Evolutionary conservation across 2,113 vertebrate species (phyloP).

Genomic region (Plotosus lineatus): DNA sequence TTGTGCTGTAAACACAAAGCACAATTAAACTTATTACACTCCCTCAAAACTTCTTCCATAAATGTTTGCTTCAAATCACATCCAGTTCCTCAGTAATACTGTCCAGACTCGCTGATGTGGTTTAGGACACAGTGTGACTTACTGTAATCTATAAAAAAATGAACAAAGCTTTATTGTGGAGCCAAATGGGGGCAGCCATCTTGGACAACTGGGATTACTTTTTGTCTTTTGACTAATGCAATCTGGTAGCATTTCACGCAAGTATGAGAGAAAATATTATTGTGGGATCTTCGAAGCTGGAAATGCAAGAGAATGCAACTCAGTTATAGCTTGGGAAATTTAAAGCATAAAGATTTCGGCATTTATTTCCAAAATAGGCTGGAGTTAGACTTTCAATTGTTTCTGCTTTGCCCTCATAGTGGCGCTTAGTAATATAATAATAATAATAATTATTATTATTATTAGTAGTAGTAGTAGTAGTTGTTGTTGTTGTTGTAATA

Average conservation of each 20-base stretch:
- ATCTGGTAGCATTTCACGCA: not conserved
- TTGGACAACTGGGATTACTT: not conserved
- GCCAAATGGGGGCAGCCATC: not conserved
- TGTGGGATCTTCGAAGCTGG: no score
- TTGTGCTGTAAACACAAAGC: not conserved
- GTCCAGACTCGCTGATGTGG: constrained; percentile 17
- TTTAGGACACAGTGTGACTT: constrained; percentile 14
- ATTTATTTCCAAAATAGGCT: not conserved
- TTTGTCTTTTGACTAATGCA: not conserved
- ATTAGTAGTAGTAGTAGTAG: no score
- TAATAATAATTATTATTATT: no score
- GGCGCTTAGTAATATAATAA: no score
- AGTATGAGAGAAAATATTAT: not conserved
- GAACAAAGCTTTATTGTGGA: not conserved
- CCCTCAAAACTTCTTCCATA: not conserved
- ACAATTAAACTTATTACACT: not conserved
- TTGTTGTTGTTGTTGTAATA: no score
- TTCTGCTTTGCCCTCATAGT: not conserved
- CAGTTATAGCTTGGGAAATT: not conserved
- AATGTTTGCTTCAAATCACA: not conserved
- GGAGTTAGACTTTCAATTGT: not conserved
- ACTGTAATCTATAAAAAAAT: constrained; percentile 3
- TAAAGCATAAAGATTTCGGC: not conserved
- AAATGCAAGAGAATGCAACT: not conserved
- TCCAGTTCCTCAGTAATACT: constrained; percentile 13